Evolutionary conservation across 2,888 invertebrate species (phyloP), one percentile per base, ranked within the genome.

Genomic region (Protophormia terraenovae): DNA sequence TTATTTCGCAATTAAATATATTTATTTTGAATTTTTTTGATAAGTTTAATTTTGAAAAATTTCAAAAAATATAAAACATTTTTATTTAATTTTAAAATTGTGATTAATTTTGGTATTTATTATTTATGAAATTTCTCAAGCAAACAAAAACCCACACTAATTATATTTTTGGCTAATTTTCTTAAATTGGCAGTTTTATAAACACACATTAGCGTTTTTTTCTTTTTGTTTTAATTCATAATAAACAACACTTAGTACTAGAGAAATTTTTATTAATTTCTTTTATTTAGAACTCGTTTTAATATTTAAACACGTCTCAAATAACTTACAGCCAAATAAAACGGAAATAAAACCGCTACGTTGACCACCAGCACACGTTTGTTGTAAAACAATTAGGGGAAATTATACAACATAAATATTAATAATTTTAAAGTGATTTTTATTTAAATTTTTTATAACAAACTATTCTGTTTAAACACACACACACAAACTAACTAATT

Each of bases 281-380:
- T n/a, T n/a, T n/a, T n/a, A n/a, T n/a, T n/a, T n/a, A n/a, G n/a
- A n/a, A n/a, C n/a, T n/a, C n/a, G n/a, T n/a, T n/a, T n/a, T n/a
- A n/a, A n/a, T n/a, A n/a, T n/a, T n/a, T 16, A 45, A 66, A 81
- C 81, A 81, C 73, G 60, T 67, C 38, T 75, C 60, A 10, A 41
- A 14, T 7, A 81, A 81, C 73, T 81, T 81, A 81, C 81, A 45
- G n/a, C 19, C 55, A 12, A 38, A 38, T 72, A 55, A 71, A 53
- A 55, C 14, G 35, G 22, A 10, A 45, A 58, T 64, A 16, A 41
- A 50, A 32, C 32, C 41, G 64, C 64, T 41, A 64, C 64, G 47
- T 60, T 35, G 67, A 66, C 7, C 38, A 64, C n/a, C n/a, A n/a
- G n/a, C n/a, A 27, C 72, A 80, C 67, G 60, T 73, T 75, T 73